These are phyloP conservation scores for Patella ulyssiponensis DNA, from an alignment of 2,888 invertebrate genomes.

Conservation along the genomic window DNA sequence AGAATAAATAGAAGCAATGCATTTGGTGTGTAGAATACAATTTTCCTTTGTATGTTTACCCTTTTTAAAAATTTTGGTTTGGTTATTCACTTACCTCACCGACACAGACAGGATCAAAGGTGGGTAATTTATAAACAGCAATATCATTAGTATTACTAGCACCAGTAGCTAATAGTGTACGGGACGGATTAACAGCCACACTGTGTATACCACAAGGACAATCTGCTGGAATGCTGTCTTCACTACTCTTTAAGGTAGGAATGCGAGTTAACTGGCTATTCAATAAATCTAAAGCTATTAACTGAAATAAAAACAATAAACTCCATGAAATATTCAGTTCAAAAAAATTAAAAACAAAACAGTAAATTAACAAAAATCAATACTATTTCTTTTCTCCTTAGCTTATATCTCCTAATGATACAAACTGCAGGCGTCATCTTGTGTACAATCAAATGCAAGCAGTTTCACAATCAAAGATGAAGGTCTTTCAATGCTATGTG, in stretches of 20 bases:
- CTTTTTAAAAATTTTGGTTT: too few relatives aligned
- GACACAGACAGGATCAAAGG: constrained; percentile 93
- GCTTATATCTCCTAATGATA: too few relatives aligned
- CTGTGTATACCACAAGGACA: constrained; percentile 89
- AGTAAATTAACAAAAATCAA: neutral
- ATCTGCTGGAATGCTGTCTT: constrained; percentile 63
- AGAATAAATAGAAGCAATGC: too few relatives aligned
- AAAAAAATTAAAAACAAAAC: too few relatives aligned
- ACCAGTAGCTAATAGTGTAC: constrained; percentile 89
- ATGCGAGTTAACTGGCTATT: constrained; percentile 90
- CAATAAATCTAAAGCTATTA: constrained; percentile 92
- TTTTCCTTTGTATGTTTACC: too few relatives aligned
- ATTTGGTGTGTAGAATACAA: too few relatives aligned
- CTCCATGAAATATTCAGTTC: neutral
- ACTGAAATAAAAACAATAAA: constrained; percentile 73
- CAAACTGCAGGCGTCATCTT: too few relatives aligned
- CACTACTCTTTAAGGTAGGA: constrained; percentile 79
- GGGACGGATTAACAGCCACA: constrained; percentile 92
- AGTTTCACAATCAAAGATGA: too few relatives aligned
- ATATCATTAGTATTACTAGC: constrained; percentile 93
- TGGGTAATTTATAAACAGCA: constrained; percentile 91
- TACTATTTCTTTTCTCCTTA: too few relatives aligned
- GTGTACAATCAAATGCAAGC: too few relatives aligned
- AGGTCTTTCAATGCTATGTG: too few relatives aligned
- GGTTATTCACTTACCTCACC: constrained; percentile 79